Conservation (phyloP, 2,888 invertebrate genomes). For the Agrochola circellaris region DNA sequence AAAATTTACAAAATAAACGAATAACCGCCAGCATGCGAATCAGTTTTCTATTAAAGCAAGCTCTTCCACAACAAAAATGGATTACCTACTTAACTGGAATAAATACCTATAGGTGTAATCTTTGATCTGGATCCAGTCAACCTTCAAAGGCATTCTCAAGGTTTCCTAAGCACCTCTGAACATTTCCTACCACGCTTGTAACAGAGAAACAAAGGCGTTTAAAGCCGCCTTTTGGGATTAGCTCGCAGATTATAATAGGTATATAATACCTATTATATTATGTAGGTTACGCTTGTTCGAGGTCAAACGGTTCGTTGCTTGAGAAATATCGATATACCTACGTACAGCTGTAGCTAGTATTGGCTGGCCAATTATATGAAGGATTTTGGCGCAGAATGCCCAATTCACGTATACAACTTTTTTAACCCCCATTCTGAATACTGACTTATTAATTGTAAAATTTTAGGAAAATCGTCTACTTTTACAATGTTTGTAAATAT, state of each 20-base stretch:
- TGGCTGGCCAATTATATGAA: too few species aligned
- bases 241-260: slow-evolving; percentile 23
- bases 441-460: too few species aligned
- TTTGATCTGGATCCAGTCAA: slow-evolving; percentile 31
- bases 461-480: too few species aligned
- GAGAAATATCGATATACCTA: neutral
- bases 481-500: too few species aligned
- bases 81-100: neutral
- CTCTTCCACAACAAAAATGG: neutral
- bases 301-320: slow-evolving; percentile 11
- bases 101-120: slow-evolving; percentile 18
- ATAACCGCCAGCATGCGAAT: neutral
- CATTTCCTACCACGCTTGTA: slow-evolving; percentile 23
- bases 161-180: slow-evolving; percentile 32
- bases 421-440: too few species aligned
- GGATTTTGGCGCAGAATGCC: too few species aligned
- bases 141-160: slow-evolving; percentile 38
- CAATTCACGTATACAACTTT: too few species aligned
- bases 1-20: neutral
- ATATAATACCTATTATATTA: neutral
- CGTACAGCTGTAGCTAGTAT: neutral
- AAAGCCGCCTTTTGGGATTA: slow-evolving; percentile 26
- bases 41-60: neutral
- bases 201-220: slow-evolving; percentile 45
- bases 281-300: neutral